Percentiles rank a stretch among this genome's conserved stretches.
Evolutionary conservation across 2,113 vertebrate genomes (phyloP).

Genomic region (Crotalus tigris): DNA sequence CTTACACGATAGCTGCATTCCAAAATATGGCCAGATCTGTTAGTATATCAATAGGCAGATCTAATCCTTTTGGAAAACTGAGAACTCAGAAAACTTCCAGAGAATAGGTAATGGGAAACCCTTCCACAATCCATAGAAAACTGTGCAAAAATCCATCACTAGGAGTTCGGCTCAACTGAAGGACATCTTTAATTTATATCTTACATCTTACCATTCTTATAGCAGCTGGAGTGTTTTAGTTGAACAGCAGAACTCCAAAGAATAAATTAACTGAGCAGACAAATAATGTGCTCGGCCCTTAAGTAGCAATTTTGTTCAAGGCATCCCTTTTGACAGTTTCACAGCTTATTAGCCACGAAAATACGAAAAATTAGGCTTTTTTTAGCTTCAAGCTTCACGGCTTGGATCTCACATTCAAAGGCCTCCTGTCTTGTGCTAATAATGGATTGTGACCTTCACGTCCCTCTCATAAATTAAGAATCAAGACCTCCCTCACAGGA

Average conservation of each 20-base stretch:
- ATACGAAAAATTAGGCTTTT: neutral
- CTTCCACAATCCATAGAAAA: neutral
- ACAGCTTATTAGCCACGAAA: neutral
- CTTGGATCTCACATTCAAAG: conserved; percentile 26
- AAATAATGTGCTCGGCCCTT: neutral
- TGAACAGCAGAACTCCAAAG: neutral
- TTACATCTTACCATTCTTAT: neutral
- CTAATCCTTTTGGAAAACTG: neutral
- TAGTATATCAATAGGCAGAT: neutral
- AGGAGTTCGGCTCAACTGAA: neutral
- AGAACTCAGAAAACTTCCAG: neutral
- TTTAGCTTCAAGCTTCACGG: conserved; percentile 3
- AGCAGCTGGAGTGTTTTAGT: neutral
- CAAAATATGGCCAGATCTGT: neutral
- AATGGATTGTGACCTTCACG: conserved; percentile 32
- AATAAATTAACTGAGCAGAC: neutral
- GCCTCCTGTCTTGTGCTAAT: neutral
- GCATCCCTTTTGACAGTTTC: neutral
- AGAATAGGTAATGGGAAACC: neutral
- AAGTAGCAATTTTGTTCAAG: neutral
- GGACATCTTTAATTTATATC: neutral
- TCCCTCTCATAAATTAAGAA: conserved; percentile 28
- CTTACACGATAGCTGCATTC: neutral
- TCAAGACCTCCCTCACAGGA: conserved; percentile 29
- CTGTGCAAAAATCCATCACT: neutral